phyloP scores from a whole-genome alignment of 2,797 vertebrate species.

The Spinus pinus region DNA sequence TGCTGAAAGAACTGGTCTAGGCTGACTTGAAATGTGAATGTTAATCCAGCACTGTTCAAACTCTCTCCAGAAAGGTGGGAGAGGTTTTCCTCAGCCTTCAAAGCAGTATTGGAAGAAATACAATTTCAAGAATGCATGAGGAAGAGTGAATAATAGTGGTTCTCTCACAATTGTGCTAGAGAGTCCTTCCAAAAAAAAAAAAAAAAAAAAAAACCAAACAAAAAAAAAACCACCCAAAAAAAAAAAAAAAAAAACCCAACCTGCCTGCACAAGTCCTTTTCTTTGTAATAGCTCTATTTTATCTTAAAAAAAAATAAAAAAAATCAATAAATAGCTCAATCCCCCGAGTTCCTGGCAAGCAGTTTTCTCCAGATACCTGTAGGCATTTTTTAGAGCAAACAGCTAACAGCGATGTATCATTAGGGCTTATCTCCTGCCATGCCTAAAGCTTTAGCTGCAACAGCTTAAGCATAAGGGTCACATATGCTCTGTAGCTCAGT shows the following conservation, averaged over 20 bases:
- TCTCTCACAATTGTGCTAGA: not conserved
- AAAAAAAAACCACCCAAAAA: no score
- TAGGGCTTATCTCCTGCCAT: slow-evolving; percentile 54
- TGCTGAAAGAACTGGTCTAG: not conserved
- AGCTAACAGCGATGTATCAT: slow-evolving; percentile 8
- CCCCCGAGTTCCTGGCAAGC: not conserved
- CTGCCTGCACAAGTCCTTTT: slow-evolving; percentile 8
- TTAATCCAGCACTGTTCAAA: slow-evolving; percentile 40
- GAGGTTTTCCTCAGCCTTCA: slow-evolving; percentile 12
- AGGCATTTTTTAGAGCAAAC: slow-evolving; percentile 50
- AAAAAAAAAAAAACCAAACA: no score
- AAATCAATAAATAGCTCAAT: slow-evolving; percentile 49
- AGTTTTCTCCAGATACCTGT: slow-evolving; percentile 31
- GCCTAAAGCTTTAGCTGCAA: slow-evolving; percentile 23
- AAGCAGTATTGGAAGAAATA: slow-evolving; percentile 35
- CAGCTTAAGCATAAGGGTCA: slow-evolving; percentile 14
- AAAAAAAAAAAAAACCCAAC: not conserved
- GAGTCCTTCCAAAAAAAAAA: not conserved
- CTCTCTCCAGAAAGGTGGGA: slow-evolving; percentile 5
- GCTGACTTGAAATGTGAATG: not conserved
- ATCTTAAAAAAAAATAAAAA: slow-evolving; percentile 30
- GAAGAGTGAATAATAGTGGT: not conserved
- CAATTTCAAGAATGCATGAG: slow-evolving; percentile 3
- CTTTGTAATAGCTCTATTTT: slow-evolving; percentile 41
- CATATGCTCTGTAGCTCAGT: not conserved